These are phyloP conservation scores for Anolis apletophallus DNA, from an alignment of 2,797 vertebrate genomes.

Conservation along the genomic window DNA sequence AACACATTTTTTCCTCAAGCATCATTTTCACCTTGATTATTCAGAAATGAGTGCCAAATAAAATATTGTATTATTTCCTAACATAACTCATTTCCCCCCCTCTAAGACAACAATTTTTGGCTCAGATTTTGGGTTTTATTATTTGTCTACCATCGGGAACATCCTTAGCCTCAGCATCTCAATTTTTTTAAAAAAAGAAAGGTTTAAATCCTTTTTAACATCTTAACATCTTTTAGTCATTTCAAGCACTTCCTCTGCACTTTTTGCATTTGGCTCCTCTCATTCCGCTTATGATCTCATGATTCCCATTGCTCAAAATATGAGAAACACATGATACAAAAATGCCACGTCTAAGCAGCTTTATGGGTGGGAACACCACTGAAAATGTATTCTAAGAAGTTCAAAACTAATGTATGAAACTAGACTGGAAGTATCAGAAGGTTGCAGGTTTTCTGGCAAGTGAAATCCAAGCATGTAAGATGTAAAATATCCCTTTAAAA, in stretches of 20 bases:
- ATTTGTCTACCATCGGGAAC: neutral
- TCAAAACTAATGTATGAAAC: accelerated
- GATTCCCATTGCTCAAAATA: conserved; percentile 15
- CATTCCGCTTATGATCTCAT: conserved; percentile 47
- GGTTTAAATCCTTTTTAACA: conserved; percentile 48
- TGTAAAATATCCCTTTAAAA: neutral
- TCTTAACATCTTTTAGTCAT: conserved; percentile 54
- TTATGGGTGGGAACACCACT: neutral
- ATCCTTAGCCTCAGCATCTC: conserved; percentile 6
- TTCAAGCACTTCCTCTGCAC: conserved; percentile 55
- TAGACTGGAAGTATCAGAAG: neutral
- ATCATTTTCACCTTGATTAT: conserved; percentile 19
- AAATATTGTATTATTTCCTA: neutral
- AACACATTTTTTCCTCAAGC: conserved; percentile 26
- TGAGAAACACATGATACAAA: conserved; percentile 7
- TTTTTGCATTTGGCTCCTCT: conserved; percentile 49
- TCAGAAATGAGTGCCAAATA: conserved; percentile 2
- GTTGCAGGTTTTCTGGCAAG: neutral
- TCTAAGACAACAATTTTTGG: conserved; percentile 1
- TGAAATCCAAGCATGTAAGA: accelerated
- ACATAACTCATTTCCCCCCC: neutral
- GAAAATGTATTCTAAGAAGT: conserved; percentile 18
- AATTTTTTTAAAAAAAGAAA: neutral
- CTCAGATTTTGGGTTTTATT: neutral
- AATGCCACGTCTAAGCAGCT: neutral